Base-by-base conservation (phyloP, 2,797 vertebrate species). In the Halcyon leucocephala region DNA sequence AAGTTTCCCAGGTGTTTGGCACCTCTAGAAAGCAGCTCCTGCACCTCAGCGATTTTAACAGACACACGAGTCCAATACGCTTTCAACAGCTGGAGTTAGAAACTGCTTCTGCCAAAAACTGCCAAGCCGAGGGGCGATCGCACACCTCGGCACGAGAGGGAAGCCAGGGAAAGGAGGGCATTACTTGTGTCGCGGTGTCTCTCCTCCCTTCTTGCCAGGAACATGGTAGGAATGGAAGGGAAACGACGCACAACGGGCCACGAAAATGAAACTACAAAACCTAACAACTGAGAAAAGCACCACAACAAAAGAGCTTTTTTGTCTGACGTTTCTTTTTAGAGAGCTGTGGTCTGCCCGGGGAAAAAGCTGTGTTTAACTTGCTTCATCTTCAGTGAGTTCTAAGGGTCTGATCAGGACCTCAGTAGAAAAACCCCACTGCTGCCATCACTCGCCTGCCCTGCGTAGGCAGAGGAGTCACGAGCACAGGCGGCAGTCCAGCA, bases 121-220 rank as follows among this genome's bases (percentile, higher is more conserved):
- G 44, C 64, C 89, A 86, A 91, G 77, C 20, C 77, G 91, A 97
- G 51, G 31, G 41, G n/a, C 79, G 92, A 39, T 37, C 81, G 29
- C 22, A 3, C n/a, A 69, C 71, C 49, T 82, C 41, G 55, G 82
- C 13, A 9, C 64, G 67, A 69, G 52, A 70, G 74, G 21, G 74
- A 93, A 91, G 71, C 31, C 70, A 62, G 76, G 49, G 42, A 86
- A 85, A 44, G 2, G 4, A 80, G 46, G 35, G 60, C 51, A 86
- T 87, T 37, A 19, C 8, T 84, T 92, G 39, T 73, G 52, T 69
- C 39, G 73, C 4, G 41, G 14, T 66, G 46, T 24, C 52, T 87
- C 57, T 93, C 33, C 76, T 92, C 91, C 71, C 55, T 86, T 83
- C 94, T 70, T 91, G 80, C 52, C 58, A 62, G 42, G 60, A 66